Evolutionary conservation across 1,140 invertebrate species (phyloP), one percentile per base, ranked within the genome.

Genomic region (Caenorhabditis tropicalis): DNA sequence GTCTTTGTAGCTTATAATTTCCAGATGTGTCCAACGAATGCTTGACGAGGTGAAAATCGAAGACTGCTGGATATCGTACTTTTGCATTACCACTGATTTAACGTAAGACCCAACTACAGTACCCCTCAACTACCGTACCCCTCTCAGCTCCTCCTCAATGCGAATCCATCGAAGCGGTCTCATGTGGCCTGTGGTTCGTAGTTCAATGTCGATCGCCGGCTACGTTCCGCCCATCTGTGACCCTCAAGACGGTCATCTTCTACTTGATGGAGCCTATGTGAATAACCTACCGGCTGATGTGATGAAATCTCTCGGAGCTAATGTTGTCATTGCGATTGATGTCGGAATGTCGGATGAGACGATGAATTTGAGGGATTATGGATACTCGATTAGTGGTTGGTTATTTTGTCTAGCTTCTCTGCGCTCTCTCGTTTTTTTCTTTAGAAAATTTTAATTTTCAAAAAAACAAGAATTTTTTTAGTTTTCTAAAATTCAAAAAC

Each of bases 241-340:
- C 93, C 97, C 97, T 79, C 93, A 94, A 91, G 97, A 99, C 93
- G 96, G 96, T 91, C 97, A 99, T 94, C 94, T 98, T 89, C 94
- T 99, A 88, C 94, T 99, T 91, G 98, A 99, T 93, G 98, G 98
- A 92, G 98, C 98, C 92, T 99, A 99, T 94, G 96, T 98, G 93
- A 99, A 99, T 94, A 99, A 99, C 93, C 94, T 99, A 91, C 98
- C 98, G 95, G 97, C 96, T 97, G 92, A 91, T 85, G 90, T 91
- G 1, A 91, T 91, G 90, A 84, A 87, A 33, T 89, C 88, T 6
- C 83, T 92, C 86, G 98, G 98, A 58, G 96, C 96, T 0, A 95
- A 96, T 89, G 95, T 96, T 88, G 98, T 99, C 88, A 93, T 99
- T 88, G 98, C 98, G 6, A 95, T 99, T 49, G 98, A 99, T 92